phyloP scores from a whole-genome alignment of 2,888 invertebrate genomes.

The Euproctis similis region DNA sequence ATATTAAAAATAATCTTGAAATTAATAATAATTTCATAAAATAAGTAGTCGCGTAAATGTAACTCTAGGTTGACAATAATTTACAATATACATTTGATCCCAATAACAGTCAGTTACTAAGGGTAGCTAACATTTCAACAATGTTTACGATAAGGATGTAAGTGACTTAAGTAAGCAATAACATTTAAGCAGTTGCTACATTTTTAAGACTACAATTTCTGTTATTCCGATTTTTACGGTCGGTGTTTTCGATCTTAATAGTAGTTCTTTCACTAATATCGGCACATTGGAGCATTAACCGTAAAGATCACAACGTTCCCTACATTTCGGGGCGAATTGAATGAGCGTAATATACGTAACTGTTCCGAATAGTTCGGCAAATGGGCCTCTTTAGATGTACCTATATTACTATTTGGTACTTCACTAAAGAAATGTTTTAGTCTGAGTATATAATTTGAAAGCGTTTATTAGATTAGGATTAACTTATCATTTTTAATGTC shows the following conservation, averaged over 20 bases:
- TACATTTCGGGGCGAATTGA: constrained; percentile 49
- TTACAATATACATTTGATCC: too few species aligned
- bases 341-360: constrained; percentile 30
- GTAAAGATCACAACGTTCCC: constrained; percentile 44
- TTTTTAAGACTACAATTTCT: constrained; percentile 7
- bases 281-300: constrained; percentile 42
- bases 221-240: constrained; percentile 33
- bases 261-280: constrained; percentile 46
- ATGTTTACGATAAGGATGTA: too few species aligned
- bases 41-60: too few species aligned
- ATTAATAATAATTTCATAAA: too few species aligned
- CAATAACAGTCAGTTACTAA: too few species aligned
- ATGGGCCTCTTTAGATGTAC: constrained; percentile 22
- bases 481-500: too few species aligned
- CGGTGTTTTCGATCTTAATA: constrained; percentile 46
- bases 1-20: too few species aligned
- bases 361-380: constrained; percentile 26
- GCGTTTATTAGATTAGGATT: constrained; percentile 9
- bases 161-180: background rate
- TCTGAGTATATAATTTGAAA: constrained; percentile 14
- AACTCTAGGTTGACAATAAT: too few species aligned
- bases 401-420: constrained; percentile 23
- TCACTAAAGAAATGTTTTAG: constrained; percentile 17
- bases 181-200: background rate
- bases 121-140: too few species aligned